Percentiles rank a stretch among this genome's conserved stretches.
phyloP scores from a whole-genome alignment of 2,797 vertebrate genomes.

The Lutjanus campechanus region DNA sequence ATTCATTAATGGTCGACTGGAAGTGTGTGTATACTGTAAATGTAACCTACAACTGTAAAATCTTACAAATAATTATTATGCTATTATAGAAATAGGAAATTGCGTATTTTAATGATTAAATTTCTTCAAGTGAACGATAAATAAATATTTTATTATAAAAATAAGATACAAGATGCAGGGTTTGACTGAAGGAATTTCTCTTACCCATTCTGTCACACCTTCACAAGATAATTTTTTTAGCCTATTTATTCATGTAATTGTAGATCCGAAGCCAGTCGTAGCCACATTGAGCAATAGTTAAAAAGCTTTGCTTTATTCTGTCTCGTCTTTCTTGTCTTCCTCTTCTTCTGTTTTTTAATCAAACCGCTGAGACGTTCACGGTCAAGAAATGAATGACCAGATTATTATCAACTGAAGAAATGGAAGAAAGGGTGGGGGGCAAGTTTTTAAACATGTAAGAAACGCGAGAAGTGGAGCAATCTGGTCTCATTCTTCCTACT shows the following conservation, averaged over 20 bases:
- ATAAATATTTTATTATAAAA: slow-evolving; percentile 24
- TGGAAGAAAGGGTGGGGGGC: not conserved
- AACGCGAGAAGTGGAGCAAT: not conserved
- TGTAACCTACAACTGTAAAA: not conserved
- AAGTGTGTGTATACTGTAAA: slow-evolving; percentile 17
- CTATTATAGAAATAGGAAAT: not conserved
- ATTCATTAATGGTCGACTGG: not conserved
- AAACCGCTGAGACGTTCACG: slow-evolving; percentile 46
- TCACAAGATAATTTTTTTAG: slow-evolving; percentile 34
- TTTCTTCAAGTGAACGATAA: not conserved
- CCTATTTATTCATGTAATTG: slow-evolving; percentile 49
- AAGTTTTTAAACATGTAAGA: slow-evolving; percentile 29
- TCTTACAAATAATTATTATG: no score
- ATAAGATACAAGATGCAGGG: slow-evolving; percentile 3
- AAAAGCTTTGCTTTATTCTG: slow-evolving; percentile 37
- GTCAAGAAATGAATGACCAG: slow-evolving; percentile 51
- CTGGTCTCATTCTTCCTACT: not conserved
- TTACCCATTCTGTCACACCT: slow-evolving; percentile 13
- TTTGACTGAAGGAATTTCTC: slow-evolving; percentile 36
- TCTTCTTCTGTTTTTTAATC: not conserved
- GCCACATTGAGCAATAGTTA: slow-evolving; percentile 22
- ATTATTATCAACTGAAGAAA: slow-evolving; percentile 40
- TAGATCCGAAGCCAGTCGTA: slow-evolving; percentile 24
- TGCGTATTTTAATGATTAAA: not conserved
- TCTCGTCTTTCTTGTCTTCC: slow-evolving; percentile 26